Base-by-base conservation (phyloP, 2,888 invertebrate species). In the Standfussiana lucernea region DNA sequence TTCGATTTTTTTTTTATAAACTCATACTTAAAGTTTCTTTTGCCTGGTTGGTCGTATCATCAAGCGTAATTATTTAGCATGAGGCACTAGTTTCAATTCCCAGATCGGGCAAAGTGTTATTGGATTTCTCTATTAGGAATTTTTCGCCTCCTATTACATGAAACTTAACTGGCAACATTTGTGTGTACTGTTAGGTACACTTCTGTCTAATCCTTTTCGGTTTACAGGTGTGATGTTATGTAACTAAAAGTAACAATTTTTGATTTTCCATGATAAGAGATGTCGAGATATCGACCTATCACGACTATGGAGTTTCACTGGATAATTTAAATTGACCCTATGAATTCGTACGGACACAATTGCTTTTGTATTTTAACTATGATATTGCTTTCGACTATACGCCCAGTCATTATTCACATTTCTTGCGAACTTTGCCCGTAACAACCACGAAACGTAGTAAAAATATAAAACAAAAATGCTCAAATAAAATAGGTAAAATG, bases 401-500 rank as follows among this genome's bases (percentile, higher is more conserved):
- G 32, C 18, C 18, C 18, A 10, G 8, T 21, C 21, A 21, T 11
- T 35, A 15, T 42, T 45, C 13, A 47, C 3, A 62, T 45, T 72
- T 32, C 13, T 7, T 28, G 72, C 67, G 45, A 76, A 69, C 73
- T 81, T 37, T 69, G 84, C 74, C 84, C 77, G 70, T 79, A 72
- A 89, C 89, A 92, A 91, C 77, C 81, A 87, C 80, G 87, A 82
- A 86, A 85, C 80, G 66, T 85, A 81, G 76, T 68, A 85, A 87
- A 84, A 80, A 85, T 65, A 66, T 72, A 56, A 69, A 82, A 82
- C 78, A 69, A 83, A 84, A 81, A 84, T 80, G 87, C 80, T 87
- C 77, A 89, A 89, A 86, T 92, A 90, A 86, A 87, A 84, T 89
- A 89, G 80, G 83, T 40, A 84, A 91, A 91, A 86, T 93, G 90